A percentile compares a stretch with the other conserved stretches of the same genome.
phyloP scores from a whole-genome alignment of 2,113 vertebrate species.

The Mus spicilegus region DNA sequence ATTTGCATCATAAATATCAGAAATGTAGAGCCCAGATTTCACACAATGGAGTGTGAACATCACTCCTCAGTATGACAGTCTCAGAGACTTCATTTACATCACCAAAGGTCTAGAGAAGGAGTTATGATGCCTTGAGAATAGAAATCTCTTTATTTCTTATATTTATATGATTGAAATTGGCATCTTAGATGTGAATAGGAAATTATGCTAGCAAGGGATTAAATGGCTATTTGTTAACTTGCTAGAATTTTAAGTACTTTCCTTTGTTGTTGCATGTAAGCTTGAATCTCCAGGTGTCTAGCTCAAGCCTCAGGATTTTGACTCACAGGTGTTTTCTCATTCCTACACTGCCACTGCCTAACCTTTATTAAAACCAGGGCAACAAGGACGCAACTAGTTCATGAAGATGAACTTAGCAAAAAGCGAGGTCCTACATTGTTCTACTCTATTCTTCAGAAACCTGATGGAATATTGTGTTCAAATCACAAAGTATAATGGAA shows the following conservation, averaged over 20 bases:
- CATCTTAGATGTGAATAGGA: conserved; percentile 40
- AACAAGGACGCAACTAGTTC: not conserved
- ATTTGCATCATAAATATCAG: conserved; percentile 75
- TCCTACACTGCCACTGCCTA: not conserved
- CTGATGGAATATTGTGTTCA: not conserved
- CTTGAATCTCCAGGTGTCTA: conserved; percentile 9
- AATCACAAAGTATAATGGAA: not conserved
- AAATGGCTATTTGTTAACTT: conserved; percentile 43
- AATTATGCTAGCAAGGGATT: conserved; percentile 49
- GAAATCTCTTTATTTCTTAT: conserved; percentile 48
- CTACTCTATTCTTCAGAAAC: not conserved
- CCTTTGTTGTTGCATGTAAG: not conserved
- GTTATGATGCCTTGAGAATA: conserved; percentile 45
- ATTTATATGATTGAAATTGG: conserved; percentile 50
- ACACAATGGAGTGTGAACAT: conserved; percentile 48
- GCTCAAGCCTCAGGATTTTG: not conserved
- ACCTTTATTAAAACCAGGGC: not conserved
- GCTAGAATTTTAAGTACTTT: conserved; percentile 16
- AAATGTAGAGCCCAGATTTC: conserved; percentile 42
- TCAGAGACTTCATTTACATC: conserved; percentile 70
- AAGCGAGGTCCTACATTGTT: not conserved
- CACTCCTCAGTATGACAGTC: conserved; percentile 28
- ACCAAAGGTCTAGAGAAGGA: conserved; percentile 43
- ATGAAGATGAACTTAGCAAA: not conserved
- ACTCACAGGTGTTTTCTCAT: not conserved